Base-by-base conservation (phyloP, 2,888 invertebrate genomes). In the Drosophila cracens region DNA sequence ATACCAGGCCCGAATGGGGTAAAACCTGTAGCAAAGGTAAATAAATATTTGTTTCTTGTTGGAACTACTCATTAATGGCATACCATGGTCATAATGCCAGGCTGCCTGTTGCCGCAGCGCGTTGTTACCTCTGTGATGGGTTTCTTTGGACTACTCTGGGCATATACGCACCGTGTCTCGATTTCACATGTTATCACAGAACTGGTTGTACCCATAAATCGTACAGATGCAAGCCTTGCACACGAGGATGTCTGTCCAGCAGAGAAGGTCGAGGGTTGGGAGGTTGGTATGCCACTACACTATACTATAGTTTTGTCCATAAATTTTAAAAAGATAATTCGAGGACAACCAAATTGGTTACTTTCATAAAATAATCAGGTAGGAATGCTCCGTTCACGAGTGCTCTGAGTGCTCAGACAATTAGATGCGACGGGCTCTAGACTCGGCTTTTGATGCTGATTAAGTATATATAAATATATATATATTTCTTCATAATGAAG, bases 121-220 rank as follows among this genome's bases (percentile, higher is more conserved):
- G 95, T 95, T 92, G 94, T 96, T 25, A 90, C 96, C 79, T 94
- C 95, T 18, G 91, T 95, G 33, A 95, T 96, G 95, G 95, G 95
- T 0, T 94, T 96, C 76, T 82, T 96, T 65, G 95, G 95, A 1
- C 93, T 96, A 6, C 94, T 95, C 69, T 95, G 95, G 83, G 95
- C 95, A 0, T 96, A 96, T 91, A 95, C 95, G 4, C 96, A 96
- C 95, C 93, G 96, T 7, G 95, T 95, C 0, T 95, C 95, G 69
- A 92, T 96, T 0, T 95, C 95, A 74, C 93, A 95, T 67, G 95
- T 96, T 51, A 95, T 96, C 70, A 96, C 95, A 1, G 94, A 95
- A 83, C 21, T 87, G 4, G 87, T 79, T 2, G 16, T 74, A 1
- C 71, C 74, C 0, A 36, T 25, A 16, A 71, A 74, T 51, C 70